Evolutionary conservation across 1,140 invertebrate species (phyloP), one percentile per base, ranked within the genome.

Genomic region (Brachionus paranguensis): DNA sequence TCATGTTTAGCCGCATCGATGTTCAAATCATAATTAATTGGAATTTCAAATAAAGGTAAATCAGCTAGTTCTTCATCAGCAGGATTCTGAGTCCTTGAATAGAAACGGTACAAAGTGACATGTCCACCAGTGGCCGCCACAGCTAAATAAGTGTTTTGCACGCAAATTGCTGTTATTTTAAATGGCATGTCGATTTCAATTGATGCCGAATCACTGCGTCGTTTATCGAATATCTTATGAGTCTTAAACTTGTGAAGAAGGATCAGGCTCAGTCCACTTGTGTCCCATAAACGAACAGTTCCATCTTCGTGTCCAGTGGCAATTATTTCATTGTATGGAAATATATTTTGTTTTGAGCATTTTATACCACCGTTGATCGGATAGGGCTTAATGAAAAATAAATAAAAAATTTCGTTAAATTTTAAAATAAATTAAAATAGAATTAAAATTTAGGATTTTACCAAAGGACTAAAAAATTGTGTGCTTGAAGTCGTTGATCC

Each of bases 191-290:
- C 78, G 14, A 76, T 76, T 50, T 76, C 72, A 50, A 76, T 76
- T 1, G 43, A 50, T 24, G 50, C 29, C 10, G 78, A 81, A 45
- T 81, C 53, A 68, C 53, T 68, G 17, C 78, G 78, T 45, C 78
- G 50, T 68, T 81, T 81, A 41, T 81, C 78, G 55, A 81, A 81
- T 45, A 81, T 41, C 45, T 81, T 81, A 29, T 81, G 78, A 64
- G 78, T 81, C 20, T 81, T 81, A 27, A 81, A 64, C 41, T 81
- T 81, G 53, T 81, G 37, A 7, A 81, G 60, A 47, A 81, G 78
- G 8, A 33, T 41, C 53, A 81, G n/a, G 27, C 11, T 47, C 2
- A 81, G 37, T 11, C 78, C 78, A 64, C 50, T 64, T 37, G 78
- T 64, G 29, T 81, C 78, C 78, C 78, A 81, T 20, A 81, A 20